Evolutionary conservation across 1,140 invertebrate genomes (phyloP).

Genomic region (Cecropterus lyciades): DNA sequence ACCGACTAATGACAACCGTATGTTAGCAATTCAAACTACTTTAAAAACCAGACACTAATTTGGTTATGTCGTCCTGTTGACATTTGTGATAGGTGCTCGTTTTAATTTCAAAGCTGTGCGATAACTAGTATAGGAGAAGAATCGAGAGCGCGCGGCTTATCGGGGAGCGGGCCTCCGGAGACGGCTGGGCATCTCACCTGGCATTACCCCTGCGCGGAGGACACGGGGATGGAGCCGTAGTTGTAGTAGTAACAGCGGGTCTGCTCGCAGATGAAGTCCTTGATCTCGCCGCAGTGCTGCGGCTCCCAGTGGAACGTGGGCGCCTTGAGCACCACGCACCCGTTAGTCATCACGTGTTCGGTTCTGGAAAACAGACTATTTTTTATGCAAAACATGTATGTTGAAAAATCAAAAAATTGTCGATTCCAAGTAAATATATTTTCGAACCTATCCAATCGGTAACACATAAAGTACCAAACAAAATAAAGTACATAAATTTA

Average conservation of each 20-base stretch:
- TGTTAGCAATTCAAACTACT: conserved; percentile 62
- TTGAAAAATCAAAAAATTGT: no score
- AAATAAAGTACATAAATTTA: no score
- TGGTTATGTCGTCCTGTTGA: conserved; percentile 53
- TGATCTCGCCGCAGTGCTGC: conserved; percentile 92
- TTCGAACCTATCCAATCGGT: no score
- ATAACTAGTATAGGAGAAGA: conserved; percentile 19
- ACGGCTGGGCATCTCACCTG: conserved; percentile 84
- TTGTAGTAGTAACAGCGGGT: conserved; percentile 96
- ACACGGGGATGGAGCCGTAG: conserved; percentile 94
- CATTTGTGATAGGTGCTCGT: conserved; percentile 43
- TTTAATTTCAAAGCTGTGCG: conserved; percentile 47
- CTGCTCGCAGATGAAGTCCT: conserved; percentile 95
- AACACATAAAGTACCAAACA: no score
- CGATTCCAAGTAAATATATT: no score
- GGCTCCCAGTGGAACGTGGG: conserved; percentile 91
- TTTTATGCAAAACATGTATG: conserved; percentile 60
- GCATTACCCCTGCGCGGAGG: conserved; percentile 94
- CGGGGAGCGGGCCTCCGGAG: conserved; percentile 78
- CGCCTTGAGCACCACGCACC: conserved; percentile 90
- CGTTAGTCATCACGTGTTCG: conserved; percentile 86
- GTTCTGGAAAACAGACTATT: conserved; percentile 83
- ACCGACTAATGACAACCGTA: conserved; percentile 43
- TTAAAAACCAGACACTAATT: conserved; percentile 6
- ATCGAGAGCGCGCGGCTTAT: conserved; percentile 67